phyloP scores from a whole-genome alignment of 1,140 invertebrate species.

The Brachionus rubens region DNA sequence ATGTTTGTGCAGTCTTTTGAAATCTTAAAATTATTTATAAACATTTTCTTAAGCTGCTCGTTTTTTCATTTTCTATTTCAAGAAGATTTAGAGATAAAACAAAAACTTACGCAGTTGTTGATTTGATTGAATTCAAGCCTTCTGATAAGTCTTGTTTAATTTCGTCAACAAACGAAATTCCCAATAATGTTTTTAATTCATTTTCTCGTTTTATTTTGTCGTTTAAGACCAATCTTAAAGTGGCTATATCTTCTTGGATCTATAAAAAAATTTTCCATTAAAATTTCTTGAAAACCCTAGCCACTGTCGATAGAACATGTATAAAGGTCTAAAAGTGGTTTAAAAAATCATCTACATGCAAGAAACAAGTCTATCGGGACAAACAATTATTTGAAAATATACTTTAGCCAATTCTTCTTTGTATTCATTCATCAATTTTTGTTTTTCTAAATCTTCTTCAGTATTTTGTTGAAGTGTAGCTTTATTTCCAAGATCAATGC shows the following conservation, averaged over 20 bases:
- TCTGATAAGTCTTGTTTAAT: slow-evolving; percentile 38
- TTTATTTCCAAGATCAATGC: slow-evolving; percentile 8
- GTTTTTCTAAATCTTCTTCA: slow-evolving; percentile 36
- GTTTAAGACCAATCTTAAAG: slow-evolving; percentile 34
- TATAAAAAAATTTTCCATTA: neutral
- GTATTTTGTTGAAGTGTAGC: slow-evolving; percentile 26
- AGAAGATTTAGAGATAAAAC: too few species aligned
- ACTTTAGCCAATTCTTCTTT: slow-evolving; percentile 45
- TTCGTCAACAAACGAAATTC: slow-evolving; percentile 43
- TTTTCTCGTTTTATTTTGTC: slow-evolving; percentile 41
- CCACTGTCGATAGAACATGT: too few species aligned
- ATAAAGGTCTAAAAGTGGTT: too few species aligned
- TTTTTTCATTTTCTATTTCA: too few species aligned
- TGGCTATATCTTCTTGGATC: slow-evolving; percentile 47
- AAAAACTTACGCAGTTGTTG: slow-evolving; percentile 20
- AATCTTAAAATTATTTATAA: neutral
- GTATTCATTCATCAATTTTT: slow-evolving; percentile 38
- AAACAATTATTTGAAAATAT: too few species aligned
- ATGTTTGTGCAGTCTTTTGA: slow-evolving; percentile 34
- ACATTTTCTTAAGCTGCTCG: too few species aligned
- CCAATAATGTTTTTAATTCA: slow-evolving; percentile 42
- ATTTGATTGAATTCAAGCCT: slow-evolving; percentile 6
- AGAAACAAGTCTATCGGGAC: too few species aligned
- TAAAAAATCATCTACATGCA: too few species aligned
- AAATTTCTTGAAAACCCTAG: neutral